Evolutionary conservation across 2,113 vertebrate species (phyloP), one percentile per base, ranked within the genome.

Genomic region (Chinchilla lanigera): DNA sequence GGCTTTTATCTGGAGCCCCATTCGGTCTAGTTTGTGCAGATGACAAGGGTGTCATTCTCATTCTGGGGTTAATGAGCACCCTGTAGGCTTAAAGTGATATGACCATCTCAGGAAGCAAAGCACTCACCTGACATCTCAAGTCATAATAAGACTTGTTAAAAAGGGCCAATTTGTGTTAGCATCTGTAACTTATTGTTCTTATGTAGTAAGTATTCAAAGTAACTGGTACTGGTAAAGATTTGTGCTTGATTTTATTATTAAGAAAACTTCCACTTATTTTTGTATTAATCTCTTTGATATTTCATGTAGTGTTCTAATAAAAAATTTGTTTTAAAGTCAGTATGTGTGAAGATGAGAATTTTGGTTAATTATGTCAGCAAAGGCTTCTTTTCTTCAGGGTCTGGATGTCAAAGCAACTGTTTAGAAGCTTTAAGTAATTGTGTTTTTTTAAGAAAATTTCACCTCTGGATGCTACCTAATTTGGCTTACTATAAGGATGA

Each of bases 391-490:
- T 75, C 41, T 52, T 85, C 60, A 54, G 35, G 71, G 28, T 86
- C 67, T 83, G 1, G 10, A 9, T 96, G 47, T 65, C 91, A 67
- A 86, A 93, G 92, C 56, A 92, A 33, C 77, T 97, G 80, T 98
- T 98, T 98, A 92, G 89, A 98, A 98, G 87, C 63, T 47, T 19
- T 97, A 98, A 97, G 92, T 97, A 97, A 95, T 97, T 97, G 86
- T 14, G 11, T 0, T 0, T 95, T 96, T 98, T 97, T 30, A 88
- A 92, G 65, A 71, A 73, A 82, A 44, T 86, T 96, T 98, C 73
- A 97, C 16, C 93, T 98, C 92, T 98, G 67, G 85, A 97, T 98
- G 75, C 89, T 96, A 78, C 89, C 60, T 98, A 63, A 65, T 98
- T 97, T 98, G 96, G 58, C 93, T 96, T 96, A 97, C 87, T n/a